These are phyloP conservation scores for Dolichallabes microphthalmus DNA, from an alignment of 2,113 vertebrate species.

Conservation along the genomic window DNA sequence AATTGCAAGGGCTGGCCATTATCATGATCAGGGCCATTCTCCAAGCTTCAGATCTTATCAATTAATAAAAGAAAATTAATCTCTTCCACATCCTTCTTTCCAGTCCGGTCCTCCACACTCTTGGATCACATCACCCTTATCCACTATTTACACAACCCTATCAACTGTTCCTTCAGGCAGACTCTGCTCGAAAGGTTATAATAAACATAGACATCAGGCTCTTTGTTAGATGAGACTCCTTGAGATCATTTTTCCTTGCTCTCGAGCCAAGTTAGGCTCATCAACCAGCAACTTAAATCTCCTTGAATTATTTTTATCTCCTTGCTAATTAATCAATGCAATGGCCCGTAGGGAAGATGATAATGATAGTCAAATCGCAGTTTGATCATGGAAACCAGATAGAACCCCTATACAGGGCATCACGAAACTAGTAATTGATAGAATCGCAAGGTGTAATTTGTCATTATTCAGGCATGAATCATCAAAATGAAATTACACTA, in stretches of 20 bases:
- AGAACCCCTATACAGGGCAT: neutral
- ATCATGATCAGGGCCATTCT: neutral
- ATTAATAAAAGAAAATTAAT: slow-evolving; percentile 29
- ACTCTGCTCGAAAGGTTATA: neutral
- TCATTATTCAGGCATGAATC: neutral
- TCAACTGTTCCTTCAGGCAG: slow-evolving; percentile 13
- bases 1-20: neutral
- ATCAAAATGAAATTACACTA: neutral
- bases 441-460: neutral
- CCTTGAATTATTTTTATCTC: slow-evolving; percentile 30
- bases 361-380: slow-evolving; percentile 9
- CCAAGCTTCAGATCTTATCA: slow-evolving; percentile 22
- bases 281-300: slow-evolving; percentile 23
- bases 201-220: neutral
- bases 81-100: neutral
- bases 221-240: neutral
- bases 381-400: slow-evolving; percentile 25
- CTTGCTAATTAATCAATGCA: slow-evolving; percentile 33
- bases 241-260: neutral
- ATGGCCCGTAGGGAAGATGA: slow-evolving; percentile 22
- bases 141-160: slow-evolving; percentile 1
- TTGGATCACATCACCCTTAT: neutral
- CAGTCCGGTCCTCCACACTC: neutral
- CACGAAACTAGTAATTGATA: neutral
- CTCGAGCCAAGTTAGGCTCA: slow-evolving; percentile 1